Evolutionary conservation across 2,113 vertebrate genomes (phyloP), one percentile per base, ranked within the genome.

Genomic region (Bufo gargarizans): DNA sequence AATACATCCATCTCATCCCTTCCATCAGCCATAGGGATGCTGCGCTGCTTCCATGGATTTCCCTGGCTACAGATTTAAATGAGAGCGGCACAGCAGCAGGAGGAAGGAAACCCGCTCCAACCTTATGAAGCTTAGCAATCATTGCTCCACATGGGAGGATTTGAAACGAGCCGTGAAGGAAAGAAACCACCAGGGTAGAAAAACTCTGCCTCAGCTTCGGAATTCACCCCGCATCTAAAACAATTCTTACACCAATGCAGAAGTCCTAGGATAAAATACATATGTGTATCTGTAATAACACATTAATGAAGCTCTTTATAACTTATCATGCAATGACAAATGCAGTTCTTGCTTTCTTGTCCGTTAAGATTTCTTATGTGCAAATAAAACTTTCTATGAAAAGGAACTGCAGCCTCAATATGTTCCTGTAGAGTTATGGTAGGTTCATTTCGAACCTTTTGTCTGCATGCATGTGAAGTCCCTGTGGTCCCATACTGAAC

Each of bases 121-220:
- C 80, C 71, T 88, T 84, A 83, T 77, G 69, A 83, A 72, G 87
- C 87, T 84, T 88, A 77, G 81, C 87, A 83, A 81, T 61, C 78
- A 74, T 81, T 81, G 86, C 59, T 92, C 93, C 91, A 91, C 91
- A 82, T 47, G 53, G 89, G 86, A 94, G 87, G 83, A 92, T 93
- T 94, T 93, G 91, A 93, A 93, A 91, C 53, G 89, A 90, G 67
- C 89, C 91, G 91, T 93, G 91, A 94, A 92, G 93, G 89, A 90
- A 87, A 92, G 92, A 93, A 92, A 20, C 89, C 22, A 63, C 71
- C 45, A 61, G 56, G 67, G 71, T 77, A 50, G 56, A 88, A 88
- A 88, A 63, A 63, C 87, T 88, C n/a, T 71, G 72, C 56, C 49
- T 61, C 80, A 77, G 71, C 53, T 77, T 82, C 19, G n/a, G 77